Base-by-base conservation (phyloP, 1,140 invertebrate genomes). In the Drosophila virilis region DNA sequence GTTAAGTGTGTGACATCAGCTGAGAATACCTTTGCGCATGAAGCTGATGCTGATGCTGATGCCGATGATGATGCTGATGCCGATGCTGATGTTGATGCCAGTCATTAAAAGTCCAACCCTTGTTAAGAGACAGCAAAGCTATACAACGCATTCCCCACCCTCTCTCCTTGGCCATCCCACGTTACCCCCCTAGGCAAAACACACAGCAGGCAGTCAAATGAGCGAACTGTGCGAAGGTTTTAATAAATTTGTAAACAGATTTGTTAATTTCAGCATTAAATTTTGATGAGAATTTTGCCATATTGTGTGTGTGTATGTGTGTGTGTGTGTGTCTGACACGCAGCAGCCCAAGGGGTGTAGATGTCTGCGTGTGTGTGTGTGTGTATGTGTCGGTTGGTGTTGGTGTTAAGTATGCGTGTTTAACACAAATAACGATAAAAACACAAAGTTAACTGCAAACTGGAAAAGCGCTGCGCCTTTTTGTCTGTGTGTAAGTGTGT, bases 171-270 rank as follows among this genome's bases (percentile, higher is more conserved):
- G 13, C 1, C 35, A 5, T 10, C 8, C 10, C 43, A n/a, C 9
- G 37, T n/a, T 7, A 9, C n/a, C 3, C 6, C 22, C 52, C 12
- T 35, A 10, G 22, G 1, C n/a, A 0, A 3, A 51, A 8, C n/a
- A 28, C 37, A 13, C 54, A 62, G 58, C 52, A 45, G 43, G 65
- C 52, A 52, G 54, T 60, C 62, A 88, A 86, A 88, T 71, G 78
- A 78, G 81, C 78, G 75, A 80, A 59, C 52, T 68, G 83, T 67
- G 78, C 68, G 74, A 80, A 69, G 76, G 81, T 91, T 92, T 91
- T 92, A 92, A 92, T 92, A 92, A 92, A 92, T 92, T 92, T 92
- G 91, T 92, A 90, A 92, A 91, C 91, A 92, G 91, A 92, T 92
- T 91, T 92, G 91, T 91, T 91, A 92, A 92, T 92, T 92, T 91